Base-by-base conservation (phyloP, 2,113 vertebrate species). In the Rana temporaria region DNA sequence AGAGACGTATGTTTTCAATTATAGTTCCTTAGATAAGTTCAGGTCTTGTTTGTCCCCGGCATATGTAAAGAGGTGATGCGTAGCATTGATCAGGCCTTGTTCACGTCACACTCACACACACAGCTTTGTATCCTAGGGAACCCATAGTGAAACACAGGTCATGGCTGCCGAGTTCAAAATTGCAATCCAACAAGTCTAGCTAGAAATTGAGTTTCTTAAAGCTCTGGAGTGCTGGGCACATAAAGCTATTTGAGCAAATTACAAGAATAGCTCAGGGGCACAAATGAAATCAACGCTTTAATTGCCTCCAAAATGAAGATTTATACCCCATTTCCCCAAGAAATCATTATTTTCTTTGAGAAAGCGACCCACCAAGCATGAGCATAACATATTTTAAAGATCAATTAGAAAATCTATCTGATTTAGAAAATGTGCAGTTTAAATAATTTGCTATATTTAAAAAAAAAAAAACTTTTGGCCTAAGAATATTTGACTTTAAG, bases 261-360 rank as follows among this genome's bases (percentile, higher is more conserved):
- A 95, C 94, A 94, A 95, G 92, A 90, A 96, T 92, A 91, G 96
- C 96, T 97, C 64, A 84, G 89, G 94, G 96, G 95, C 95, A 95
- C 88, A 90, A 93, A 96, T 93, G 93, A 93, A 94, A 97, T 95
- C 93, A 90, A 92, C 95, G 95, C 94, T 96, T 98, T 98, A 97
- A 97, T 99, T 98, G 96, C 94, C 94, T 97, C 94, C 93, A 95
- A 96, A 95, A 97, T 96, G 93, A 96, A 97, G 95, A 96, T 95
- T 94, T 94, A 93, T 97, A 95, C 91, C 94, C 94, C 93, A 93
- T 96, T 97, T 96, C 90, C 91, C 89, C 90, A 90, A 93, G 88
- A 90, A 93, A 92, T 90, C 91, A 91, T 91, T 93, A 92, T 93
- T 93, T 93, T 92, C 90, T 93, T 93, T 91, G 89, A 91, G 91